A percentile compares a stretch with the other conserved stretches of the same genome.
phyloP scores from a whole-genome alignment of 2,113 vertebrate genomes.

The Kobus ellipsiprymnus region DNA sequence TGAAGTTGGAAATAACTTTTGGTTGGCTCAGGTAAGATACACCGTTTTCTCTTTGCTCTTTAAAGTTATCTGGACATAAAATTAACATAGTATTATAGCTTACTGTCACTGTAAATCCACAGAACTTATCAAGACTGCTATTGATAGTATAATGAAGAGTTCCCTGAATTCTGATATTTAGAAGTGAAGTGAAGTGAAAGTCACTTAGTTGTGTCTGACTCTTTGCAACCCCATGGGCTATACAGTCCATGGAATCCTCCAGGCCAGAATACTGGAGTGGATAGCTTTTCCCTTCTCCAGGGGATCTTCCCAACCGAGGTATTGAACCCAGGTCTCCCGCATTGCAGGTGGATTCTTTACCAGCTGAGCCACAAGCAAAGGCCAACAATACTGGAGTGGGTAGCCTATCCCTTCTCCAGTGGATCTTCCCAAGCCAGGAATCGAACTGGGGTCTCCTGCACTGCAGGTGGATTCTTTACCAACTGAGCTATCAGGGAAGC shows the following conservation, averaged over 20 bases:
- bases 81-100: background rate
- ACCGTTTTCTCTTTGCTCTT: background rate
- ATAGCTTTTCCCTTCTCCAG: background rate
- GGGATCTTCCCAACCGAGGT: background rate
- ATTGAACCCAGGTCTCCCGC: rapidly evolving
- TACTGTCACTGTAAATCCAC: background rate
- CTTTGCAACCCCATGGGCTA: background rate
- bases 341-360: background rate
- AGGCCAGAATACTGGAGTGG: background rate
- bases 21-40: conserved; percentile 92
- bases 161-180: background rate
- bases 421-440: background rate
- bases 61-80: background rate
- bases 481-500: background rate
- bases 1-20: conserved; percentile 81
- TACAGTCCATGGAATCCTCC: background rate
- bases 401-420: background rate
- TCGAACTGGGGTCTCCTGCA: background rate
- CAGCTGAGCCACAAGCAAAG: background rate
- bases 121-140: background rate
- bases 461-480: background rate
- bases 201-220: background rate
- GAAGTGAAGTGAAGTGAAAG: background rate
- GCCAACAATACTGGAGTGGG: background rate
- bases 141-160: background rate